Base-by-base conservation (phyloP, 2,113 vertebrate genomes). In the Todiramphus chloris region DNA sequence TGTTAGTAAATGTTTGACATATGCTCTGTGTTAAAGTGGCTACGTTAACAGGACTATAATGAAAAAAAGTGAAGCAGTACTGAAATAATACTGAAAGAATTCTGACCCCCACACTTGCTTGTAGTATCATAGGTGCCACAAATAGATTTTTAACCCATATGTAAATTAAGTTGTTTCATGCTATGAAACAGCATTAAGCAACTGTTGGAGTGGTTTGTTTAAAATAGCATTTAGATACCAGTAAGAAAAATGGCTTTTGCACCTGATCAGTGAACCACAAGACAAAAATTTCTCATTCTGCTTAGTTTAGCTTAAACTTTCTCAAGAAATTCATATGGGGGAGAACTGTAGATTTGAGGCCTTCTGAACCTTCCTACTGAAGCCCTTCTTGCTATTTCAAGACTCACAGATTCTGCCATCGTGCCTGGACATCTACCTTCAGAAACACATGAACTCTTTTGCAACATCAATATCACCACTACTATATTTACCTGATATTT, bases 61-160 rank as follows among this genome's bases (percentile, higher is more conserved):
- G 25, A 16, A 72, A 90, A 67, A 28, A 87, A 92, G 75, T 70
- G 44, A 70, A 92, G 48, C 18, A 72, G 8, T 70, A 46, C 16
- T 70, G 60, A 90, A 69, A 8, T 78, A 87, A 81, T 56, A 43
- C 25, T n/a, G n/a, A 48, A 69, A 74, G 23, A 39, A 87, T 53
- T 89, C 31, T 70, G 41, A 50, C 7, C 5, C 8, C 3, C 15
- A 1, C 15, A 43, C 16, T 94, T 66, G 5, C 81, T 83, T 91
- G 13, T 69, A 78, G 27, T 16, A 58, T 21, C 46, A 67, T 8
- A 75, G 35, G 44, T 89, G 46, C 8, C 35, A 81, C 89, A 74
- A 94, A 94, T 70, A 77, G 60, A n/a, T 64, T 84, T 51, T 87
- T 78, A 91, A 87, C 89, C 44, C 93, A 50, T 84, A 90, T 75